Evolutionary conservation across 2,113 vertebrate species (phyloP).

Genomic region (Theropithecus gelada): DNA sequence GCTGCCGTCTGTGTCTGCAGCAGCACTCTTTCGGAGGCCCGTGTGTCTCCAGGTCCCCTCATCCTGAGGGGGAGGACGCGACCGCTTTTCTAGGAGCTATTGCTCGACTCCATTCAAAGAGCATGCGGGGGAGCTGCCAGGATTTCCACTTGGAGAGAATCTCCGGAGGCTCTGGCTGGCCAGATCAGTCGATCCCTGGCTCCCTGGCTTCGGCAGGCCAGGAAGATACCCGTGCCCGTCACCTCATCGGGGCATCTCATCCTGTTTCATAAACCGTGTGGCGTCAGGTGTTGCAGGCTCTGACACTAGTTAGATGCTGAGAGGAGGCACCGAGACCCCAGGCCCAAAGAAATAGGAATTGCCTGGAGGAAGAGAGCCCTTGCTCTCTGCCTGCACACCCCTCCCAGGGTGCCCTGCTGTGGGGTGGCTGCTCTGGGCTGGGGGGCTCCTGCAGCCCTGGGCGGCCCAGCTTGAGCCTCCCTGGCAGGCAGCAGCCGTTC

Average conservation of each 20-base stretch:
- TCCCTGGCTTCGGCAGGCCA: rapidly evolving
- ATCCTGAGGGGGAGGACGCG: rapidly evolving
- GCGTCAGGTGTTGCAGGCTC: rapidly evolving
- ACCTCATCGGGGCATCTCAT: rapidly evolving
- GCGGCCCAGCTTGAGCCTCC: neutral
- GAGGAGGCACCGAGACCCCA: neutral
- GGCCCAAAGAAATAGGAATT: neutral
- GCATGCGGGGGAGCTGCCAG: rapidly evolving
- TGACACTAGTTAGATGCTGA: neutral
- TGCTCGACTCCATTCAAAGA: rapidly evolving
- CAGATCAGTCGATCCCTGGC: rapidly evolving
- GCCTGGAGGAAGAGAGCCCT: neutral
- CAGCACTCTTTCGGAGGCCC: no score
- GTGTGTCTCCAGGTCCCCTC: neutral
- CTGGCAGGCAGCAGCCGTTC: neutral
- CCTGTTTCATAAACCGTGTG: rapidly evolving
- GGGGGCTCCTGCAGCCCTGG: neutral
- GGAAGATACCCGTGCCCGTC: rapidly evolving
- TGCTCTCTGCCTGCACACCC: rapidly evolving
- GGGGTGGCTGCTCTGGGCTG: neutral
- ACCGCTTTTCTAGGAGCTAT: neutral
- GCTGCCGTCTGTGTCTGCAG: neutral
- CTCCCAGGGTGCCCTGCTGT: no score
- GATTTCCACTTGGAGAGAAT: neutral
- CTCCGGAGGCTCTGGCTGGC: neutral